A percentile compares a stretch with the other conserved stretches of the same genome.
These are phyloP conservation scores for Corvus hawaiiensis DNA, from an alignment of 2,113 vertebrate genomes.

Conservation along the genomic window DNA sequence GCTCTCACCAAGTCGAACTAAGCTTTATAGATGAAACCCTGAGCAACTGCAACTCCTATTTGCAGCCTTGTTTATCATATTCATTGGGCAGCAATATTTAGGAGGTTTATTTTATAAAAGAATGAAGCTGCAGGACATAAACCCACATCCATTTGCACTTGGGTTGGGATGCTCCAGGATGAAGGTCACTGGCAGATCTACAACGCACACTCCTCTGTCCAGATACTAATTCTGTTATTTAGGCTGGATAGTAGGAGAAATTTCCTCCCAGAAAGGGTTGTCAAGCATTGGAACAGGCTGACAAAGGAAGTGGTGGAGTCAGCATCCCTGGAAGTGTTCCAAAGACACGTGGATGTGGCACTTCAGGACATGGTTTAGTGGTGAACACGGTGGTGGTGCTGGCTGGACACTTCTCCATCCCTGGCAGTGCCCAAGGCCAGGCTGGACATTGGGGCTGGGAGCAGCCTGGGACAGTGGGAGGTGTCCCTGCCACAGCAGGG, in stretches of 20 bases:
- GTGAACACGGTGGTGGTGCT: background rate
- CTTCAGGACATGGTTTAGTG: background rate
- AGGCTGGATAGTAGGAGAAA: background rate
- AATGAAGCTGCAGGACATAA: background rate
- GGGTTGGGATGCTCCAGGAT: background rate
- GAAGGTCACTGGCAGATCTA: background rate
- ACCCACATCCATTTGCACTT: rapidly evolving
- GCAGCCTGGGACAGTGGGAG: background rate
- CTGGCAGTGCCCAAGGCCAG: background rate
- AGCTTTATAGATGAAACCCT: background rate
- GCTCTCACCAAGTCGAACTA: background rate
- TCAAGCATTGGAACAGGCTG: background rate
- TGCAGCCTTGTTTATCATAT: background rate
- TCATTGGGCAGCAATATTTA: background rate
- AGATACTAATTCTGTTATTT: rapidly evolving
- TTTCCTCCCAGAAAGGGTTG: background rate
- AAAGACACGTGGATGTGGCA: background rate
- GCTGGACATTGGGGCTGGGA: background rate
- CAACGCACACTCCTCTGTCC: rapidly evolving
- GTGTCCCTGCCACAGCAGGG: background rate
- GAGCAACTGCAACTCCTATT: background rate
- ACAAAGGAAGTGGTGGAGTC: background rate
- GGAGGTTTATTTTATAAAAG: background rate
- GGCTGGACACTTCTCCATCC: background rate
- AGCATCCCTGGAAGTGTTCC: background rate